These are phyloP conservation scores for Callospermophilus lateralis DNA, from an alignment of 2,113 vertebrate genomes.

Conservation along the genomic window DNA sequence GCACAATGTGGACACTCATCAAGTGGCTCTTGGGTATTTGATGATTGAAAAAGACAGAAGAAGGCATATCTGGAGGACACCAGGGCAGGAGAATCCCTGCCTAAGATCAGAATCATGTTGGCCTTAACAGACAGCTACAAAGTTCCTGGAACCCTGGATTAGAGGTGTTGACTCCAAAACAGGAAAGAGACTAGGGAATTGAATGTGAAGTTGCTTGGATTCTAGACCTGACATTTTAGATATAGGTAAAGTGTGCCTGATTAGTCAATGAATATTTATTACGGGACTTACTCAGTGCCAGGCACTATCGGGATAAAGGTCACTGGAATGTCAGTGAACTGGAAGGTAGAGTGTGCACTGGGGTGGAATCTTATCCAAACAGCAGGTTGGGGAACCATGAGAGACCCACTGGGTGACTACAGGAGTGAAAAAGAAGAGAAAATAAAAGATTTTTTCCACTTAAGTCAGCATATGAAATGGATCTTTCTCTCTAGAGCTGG, in stretches of 20 bases:
- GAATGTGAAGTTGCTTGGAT: not conserved
- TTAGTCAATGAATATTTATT: not conserved
- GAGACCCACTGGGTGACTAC: not conserved
- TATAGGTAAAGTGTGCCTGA: not conserved
- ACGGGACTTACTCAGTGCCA: not conserved
- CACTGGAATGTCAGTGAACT: not conserved
- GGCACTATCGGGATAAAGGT: not conserved
- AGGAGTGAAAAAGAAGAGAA: not conserved
- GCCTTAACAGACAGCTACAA: fast-evolving
- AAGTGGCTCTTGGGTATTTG: not conserved
- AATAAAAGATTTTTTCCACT: fast-evolving
- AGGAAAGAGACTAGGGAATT: no score
- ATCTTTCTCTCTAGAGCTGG: not conserved
- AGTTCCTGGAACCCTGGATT: not conserved
- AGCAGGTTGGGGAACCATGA: not conserved
- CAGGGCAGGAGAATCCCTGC: no score
- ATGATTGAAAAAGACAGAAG: not conserved
- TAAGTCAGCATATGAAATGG: not conserved
- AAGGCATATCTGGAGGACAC: fast-evolving
- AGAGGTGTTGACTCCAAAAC: not conserved
- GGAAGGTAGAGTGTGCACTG: fast-evolving
- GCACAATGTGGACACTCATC: not conserved
- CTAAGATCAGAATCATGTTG: not conserved
- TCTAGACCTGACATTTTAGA: not conserved
- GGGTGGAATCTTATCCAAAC: not conserved